A percentile compares a stretch with the other conserved stretches of the same genome.
These are phyloP conservation scores for Dascyllus trimaculatus DNA, from an alignment of 2,113 vertebrate genomes.

Conservation along the genomic window DNA sequence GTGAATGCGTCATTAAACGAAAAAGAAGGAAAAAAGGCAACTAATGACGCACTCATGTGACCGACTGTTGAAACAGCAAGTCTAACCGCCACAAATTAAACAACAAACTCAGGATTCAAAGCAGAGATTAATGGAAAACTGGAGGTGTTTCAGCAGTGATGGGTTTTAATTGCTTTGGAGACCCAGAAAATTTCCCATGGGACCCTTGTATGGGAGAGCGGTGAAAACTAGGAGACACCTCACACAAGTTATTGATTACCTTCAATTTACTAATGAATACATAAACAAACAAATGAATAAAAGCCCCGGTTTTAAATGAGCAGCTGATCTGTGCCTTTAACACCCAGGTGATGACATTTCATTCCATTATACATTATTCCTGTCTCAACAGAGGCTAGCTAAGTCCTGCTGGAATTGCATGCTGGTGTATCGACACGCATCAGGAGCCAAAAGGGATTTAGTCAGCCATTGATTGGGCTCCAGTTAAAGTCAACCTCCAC, in stretches of 20 bases:
- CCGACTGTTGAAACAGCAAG: too few relatives aligned
- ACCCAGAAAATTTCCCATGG: too few relatives aligned
- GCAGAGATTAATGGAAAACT: neutral
- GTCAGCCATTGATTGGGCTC: constrained; percentile 27
- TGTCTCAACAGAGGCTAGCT: neutral
- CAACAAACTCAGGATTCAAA: neutral
- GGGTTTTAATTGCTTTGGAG: constrained; percentile 1
- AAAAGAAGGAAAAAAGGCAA: neutral
- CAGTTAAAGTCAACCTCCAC: neutral
- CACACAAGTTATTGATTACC: too few relatives aligned
- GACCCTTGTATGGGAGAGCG: too few relatives aligned
- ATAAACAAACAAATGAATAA: too few relatives aligned
- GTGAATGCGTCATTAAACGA: neutral
- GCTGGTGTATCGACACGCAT: constrained; percentile 8
- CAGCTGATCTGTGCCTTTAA: too few relatives aligned
- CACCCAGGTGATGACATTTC: too few relatives aligned
- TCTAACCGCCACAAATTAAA: neutral
- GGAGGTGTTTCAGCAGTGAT: neutral
- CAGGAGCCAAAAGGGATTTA: constrained; percentile 9
- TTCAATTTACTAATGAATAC: too few relatives aligned
- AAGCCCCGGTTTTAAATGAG: neutral
- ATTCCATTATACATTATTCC: neutral
- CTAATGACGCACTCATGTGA: too few relatives aligned
- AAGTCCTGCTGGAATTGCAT: constrained; percentile 11
- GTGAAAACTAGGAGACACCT: too few relatives aligned